Conservation (phyloP, 2,888 invertebrate species). For the Sepiola atlantica region DNA sequence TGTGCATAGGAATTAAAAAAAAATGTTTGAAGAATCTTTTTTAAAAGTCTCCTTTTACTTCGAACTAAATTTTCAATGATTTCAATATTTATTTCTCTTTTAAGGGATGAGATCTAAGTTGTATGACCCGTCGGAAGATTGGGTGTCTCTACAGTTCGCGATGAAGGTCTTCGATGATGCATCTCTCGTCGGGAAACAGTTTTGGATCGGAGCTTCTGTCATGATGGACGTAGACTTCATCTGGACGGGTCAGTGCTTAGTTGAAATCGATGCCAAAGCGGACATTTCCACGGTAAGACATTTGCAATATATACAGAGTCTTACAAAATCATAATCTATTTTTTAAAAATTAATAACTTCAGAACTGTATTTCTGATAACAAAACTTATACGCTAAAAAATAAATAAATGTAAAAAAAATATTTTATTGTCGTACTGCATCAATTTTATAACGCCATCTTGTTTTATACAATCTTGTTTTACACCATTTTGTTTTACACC, state of each 20-base stretch:
- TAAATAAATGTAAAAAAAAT: not conserved
- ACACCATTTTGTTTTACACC: not conserved
- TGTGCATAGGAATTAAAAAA: too few species aligned
- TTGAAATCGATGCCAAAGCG: slow-evolving; percentile 47
- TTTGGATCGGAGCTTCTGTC: slow-evolving; percentile 64
- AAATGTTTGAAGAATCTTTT: too few species aligned
- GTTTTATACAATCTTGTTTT: not conserved
- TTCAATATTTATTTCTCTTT: not conserved
- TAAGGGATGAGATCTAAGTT: not conserved
- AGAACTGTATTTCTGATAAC: not conserved
- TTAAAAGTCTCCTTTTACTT: too few species aligned
- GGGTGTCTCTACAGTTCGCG: slow-evolving; percentile 60
- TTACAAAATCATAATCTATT: not conserved
- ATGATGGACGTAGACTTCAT: slow-evolving; percentile 64
- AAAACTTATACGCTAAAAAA: not conserved
- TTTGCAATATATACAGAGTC: not conserved
- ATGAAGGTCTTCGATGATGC: slow-evolving; percentile 59
- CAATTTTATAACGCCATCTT: not conserved
- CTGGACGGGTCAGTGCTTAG: slow-evolving; percentile 62
- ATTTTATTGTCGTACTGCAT: not conserved
- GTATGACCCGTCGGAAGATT: slow-evolving; percentile 53
- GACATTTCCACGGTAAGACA: not conserved
- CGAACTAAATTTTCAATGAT: not conserved
- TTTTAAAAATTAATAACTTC: not conserved
- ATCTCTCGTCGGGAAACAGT: slow-evolving; percentile 52